phyloP scores from a whole-genome alignment of 2,113 vertebrate species.

The Perognathus longimembris region DNA sequence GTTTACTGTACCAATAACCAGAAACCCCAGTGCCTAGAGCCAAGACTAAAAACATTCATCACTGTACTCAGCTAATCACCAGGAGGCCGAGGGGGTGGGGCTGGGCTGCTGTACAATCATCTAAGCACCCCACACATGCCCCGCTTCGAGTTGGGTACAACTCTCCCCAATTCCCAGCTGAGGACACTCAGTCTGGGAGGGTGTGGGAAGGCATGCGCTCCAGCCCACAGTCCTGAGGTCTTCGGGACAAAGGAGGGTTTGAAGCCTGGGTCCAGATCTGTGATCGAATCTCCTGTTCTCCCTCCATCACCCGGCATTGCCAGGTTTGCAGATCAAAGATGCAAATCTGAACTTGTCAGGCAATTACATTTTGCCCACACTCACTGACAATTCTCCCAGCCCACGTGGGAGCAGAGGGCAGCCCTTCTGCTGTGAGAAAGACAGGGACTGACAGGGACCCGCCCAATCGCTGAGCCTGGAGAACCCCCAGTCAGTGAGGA shows the following conservation, averaged over 20 bases:
- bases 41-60: background rate
- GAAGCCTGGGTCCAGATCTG: background rate
- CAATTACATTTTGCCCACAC: conserved; percentile 66
- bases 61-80: no score
- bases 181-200: background rate
- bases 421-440: conserved; percentile 18
- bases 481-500: background rate
- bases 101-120: background rate
- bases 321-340: conserved; percentile 69
- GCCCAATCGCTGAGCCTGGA: background rate
- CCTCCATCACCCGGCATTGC: background rate
- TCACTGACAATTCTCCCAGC: background rate
- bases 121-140: background rate
- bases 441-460: background rate
- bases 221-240: background rate
- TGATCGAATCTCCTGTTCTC: background rate
- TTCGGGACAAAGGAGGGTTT: background rate
- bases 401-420: rapidly evolving
- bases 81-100: background rate
- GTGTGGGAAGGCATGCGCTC: background rate
- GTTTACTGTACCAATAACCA: background rate
- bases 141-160: background rate
- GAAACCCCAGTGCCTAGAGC: background rate
- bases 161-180: background rate
- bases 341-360: conserved; percentile 70